These are phyloP conservation scores for Lepidochrysops patricia DNA, from an alignment of 2,888 invertebrate genomes.

Conservation along the genomic window DNA sequence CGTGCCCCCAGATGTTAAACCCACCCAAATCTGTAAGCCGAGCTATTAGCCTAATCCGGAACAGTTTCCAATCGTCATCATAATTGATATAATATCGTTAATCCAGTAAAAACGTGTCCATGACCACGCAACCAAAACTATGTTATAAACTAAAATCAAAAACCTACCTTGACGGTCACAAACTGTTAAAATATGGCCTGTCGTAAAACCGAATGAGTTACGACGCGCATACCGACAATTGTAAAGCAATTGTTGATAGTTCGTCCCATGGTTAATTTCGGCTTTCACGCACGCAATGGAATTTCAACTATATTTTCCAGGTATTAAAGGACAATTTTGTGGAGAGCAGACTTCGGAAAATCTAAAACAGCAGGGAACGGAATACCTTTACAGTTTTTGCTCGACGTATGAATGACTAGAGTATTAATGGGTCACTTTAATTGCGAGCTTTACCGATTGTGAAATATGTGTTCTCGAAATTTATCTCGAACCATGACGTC, in stretches of 20 bases:
- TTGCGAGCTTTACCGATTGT: slow-evolving; percentile 1
- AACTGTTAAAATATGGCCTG: slow-evolving; percentile 47
- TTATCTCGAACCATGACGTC: neutral
- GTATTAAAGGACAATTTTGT: slow-evolving; percentile 15
- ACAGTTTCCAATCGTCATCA: neutral
- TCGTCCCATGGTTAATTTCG: slow-evolving; percentile 37
- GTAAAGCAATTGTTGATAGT: slow-evolving; percentile 48
- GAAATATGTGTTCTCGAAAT: neutral
- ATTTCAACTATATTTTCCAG: slow-evolving; percentile 21
- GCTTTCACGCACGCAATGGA: slow-evolving; percentile 14
- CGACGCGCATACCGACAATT: slow-evolving; percentile 47
- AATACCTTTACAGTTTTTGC: slow-evolving; percentile 39
- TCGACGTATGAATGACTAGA: slow-evolving; percentile 59
- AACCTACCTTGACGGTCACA: slow-evolving; percentile 34
- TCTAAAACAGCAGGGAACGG: slow-evolving; percentile 38
- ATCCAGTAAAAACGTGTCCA: slow-evolving; percentile 1
- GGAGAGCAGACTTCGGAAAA: slow-evolving; percentile 33
- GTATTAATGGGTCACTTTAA: slow-evolving; percentile 34
- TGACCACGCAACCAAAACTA: neutral
- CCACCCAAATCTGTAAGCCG: too few relatives aligned
- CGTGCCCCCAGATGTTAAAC: too few relatives aligned
- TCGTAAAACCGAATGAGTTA: slow-evolving; percentile 59
- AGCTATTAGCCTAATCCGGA: too few relatives aligned
- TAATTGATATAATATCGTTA: neutral
- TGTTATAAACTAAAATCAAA: slow-evolving; percentile 12